Evolutionary conservation across 2,888 invertebrate species (phyloP).

Genomic region (Andrena hattorfiana): DNA sequence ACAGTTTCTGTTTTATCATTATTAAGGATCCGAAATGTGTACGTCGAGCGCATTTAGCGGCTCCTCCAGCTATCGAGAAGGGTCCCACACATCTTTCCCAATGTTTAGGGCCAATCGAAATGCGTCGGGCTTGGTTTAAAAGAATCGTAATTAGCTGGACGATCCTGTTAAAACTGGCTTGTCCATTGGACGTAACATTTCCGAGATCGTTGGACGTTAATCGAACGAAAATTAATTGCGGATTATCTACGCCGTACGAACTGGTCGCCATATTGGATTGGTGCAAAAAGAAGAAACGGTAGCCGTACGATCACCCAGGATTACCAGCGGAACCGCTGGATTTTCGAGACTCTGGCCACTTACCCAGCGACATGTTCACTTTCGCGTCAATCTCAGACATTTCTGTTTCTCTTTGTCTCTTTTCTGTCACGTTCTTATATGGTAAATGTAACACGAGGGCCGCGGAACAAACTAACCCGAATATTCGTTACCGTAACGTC

Average conservation of each 20-base stretch:
- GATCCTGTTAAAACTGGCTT: slow-evolving; percentile 20
- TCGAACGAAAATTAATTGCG: slow-evolving; percentile 58
- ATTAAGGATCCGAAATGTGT: slow-evolving; percentile 14
- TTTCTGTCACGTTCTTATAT: not conserved
- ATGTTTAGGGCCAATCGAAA: slow-evolving; percentile 30
- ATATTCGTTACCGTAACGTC: slow-evolving; percentile 32
- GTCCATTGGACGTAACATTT: slow-evolving; percentile 3
- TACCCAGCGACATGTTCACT: slow-evolving; percentile 85
- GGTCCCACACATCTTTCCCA: slow-evolving; percentile 13
- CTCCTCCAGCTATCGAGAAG: slow-evolving; percentile 38
- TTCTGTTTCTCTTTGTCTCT: slow-evolving; percentile 58
- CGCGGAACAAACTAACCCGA: slow-evolving; percentile 30
- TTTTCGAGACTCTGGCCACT: slow-evolving; percentile 79
- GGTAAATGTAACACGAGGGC: slow-evolving; percentile 20
- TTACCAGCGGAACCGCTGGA: slow-evolving; percentile 72
- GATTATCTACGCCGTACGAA: slow-evolving; percentile 49
- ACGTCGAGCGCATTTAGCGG: slow-evolving; percentile 12
- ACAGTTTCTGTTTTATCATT: slow-evolving; percentile 7
- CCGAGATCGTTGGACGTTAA: slow-evolving; percentile 32
- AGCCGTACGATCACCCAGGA: slow-evolving; percentile 80
- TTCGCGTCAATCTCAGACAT: slow-evolving; percentile 84
- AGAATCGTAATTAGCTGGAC: slow-evolving; percentile 21
- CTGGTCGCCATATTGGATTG: slow-evolving; percentile 76
- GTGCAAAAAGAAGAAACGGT: slow-evolving; percentile 72
- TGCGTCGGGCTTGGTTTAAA: slow-evolving; percentile 23